Conservation (phyloP, 2,888 invertebrate species). For the Chydorus sphaericus region DNA sequence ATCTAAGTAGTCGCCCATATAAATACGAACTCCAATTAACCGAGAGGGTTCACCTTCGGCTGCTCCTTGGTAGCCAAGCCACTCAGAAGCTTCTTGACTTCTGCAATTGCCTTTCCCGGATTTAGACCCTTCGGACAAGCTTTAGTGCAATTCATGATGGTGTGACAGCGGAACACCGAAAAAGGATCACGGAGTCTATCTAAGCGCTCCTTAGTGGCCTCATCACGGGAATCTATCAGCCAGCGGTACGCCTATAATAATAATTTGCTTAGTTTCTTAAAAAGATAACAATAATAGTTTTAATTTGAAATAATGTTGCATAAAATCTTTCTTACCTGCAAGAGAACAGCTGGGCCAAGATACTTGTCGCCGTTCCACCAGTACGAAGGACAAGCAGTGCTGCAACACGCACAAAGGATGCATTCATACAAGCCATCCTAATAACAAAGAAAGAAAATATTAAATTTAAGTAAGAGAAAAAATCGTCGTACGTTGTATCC, state of each 20-base stretch:
- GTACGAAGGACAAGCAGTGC: slow-evolving; percentile 66
- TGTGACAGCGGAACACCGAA: slow-evolving; percentile 88
- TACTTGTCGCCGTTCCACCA: slow-evolving; percentile 78
- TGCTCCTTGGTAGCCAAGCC: slow-evolving; percentile 27
- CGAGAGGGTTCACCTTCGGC: slow-evolving; percentile 21
- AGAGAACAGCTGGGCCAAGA: slow-evolving; percentile 59
- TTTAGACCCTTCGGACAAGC: slow-evolving; percentile 61
- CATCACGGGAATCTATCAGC: slow-evolving; percentile 93
- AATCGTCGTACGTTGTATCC: background rate
- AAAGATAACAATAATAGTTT: background rate
- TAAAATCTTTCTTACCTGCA: too few relatives aligned
- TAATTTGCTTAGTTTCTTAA: too few relatives aligned
- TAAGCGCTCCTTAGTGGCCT: slow-evolving; percentile 57
- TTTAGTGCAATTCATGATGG: slow-evolving; percentile 90
- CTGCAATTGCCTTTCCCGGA: slow-evolving; percentile 36
- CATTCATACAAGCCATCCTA: slow-evolving; percentile 57
- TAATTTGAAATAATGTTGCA: background rate
- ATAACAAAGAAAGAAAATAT: background rate
- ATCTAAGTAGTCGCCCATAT: too few relatives aligned
- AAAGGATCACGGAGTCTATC: slow-evolving; percentile 72
- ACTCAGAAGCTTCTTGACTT: slow-evolving; percentile 37
- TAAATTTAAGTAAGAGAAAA: background rate
- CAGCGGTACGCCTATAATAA: slow-evolving; percentile 86
- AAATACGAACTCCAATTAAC: too few relatives aligned
- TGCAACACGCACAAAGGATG: slow-evolving; percentile 66